Conservation (phyloP, 2,797 vertebrate species). For the Cheirogaleus major region DNA sequence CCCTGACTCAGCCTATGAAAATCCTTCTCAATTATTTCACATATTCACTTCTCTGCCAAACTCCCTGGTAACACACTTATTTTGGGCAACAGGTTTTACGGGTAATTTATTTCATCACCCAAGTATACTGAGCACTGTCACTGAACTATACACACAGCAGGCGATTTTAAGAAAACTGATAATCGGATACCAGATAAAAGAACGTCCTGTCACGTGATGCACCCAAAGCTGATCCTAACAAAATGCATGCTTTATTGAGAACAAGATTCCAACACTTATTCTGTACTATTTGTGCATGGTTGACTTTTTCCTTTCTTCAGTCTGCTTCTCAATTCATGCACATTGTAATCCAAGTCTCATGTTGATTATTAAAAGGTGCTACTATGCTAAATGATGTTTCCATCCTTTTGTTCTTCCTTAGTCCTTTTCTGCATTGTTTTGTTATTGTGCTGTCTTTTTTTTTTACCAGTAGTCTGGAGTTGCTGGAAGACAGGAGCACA, state of each 20-base stretch:
- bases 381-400: background rate
- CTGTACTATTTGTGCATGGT: background rate
- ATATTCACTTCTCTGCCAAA: background rate
- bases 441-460: background rate
- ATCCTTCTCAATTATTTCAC: background rate
- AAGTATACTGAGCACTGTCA: background rate
- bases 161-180: background rate
- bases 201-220: too few relatives aligned
- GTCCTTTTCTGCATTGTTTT: background rate
- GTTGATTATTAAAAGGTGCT: background rate
- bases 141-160: background rate
- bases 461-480: background rate
- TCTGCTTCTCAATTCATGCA: background rate
- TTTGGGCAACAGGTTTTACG: background rate
- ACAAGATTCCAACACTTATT: background rate
- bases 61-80: background rate
- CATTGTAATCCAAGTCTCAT: background rate
- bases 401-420: background rate
- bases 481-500: background rate
- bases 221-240: background rate
- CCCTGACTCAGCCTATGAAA: background rate
- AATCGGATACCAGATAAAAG: background rate
- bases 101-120: background rate
- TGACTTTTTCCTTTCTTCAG: background rate
- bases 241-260: background rate